phyloP scores from a whole-genome alignment of 1,140 invertebrate genomes.

The Drosophila ogumai region DNA sequence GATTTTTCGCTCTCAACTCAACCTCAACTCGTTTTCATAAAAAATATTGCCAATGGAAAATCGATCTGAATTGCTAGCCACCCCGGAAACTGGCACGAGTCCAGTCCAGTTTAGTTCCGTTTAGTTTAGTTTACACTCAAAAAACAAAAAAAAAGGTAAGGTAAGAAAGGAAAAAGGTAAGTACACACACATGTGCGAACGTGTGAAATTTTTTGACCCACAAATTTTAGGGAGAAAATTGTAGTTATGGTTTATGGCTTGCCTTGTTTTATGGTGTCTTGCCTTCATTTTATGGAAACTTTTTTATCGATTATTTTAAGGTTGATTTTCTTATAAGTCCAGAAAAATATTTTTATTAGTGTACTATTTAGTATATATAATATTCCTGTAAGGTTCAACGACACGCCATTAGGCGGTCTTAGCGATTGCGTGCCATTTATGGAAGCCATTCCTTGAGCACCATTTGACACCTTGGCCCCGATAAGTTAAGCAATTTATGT shows the following conservation, averaged over 20 bases:
- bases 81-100: slow-evolving; percentile 34
- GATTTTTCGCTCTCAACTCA: slow-evolving; percentile 29
- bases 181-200: no score
- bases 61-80: slow-evolving; percentile 33
- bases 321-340: no score
- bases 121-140: slow-evolving; percentile 1
- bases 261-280: no score
- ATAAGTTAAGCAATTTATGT: slow-evolving; percentile 53
- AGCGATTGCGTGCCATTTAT: slow-evolving; percentile 45
- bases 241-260: no score
- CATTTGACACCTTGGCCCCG: slow-evolving; percentile 52
- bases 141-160: no score
- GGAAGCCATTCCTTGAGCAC: slow-evolving; percentile 42
- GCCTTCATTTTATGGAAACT: no score
- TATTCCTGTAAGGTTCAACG: slow-evolving; percentile 23
- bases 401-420: slow-evolving; percentile 26
- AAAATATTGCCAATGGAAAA: slow-evolving; percentile 47
- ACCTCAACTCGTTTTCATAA: slow-evolving; percentile 33
- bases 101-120: slow-evolving; percentile 7
- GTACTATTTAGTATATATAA: neutral
- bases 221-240: no score
- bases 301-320: no score
- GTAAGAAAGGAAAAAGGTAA: no score
- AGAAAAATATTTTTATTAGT: neutral
- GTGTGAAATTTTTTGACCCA: no score